phyloP scores from a whole-genome alignment of 2,113 vertebrate species.

The Calidris pugnax region DNA sequence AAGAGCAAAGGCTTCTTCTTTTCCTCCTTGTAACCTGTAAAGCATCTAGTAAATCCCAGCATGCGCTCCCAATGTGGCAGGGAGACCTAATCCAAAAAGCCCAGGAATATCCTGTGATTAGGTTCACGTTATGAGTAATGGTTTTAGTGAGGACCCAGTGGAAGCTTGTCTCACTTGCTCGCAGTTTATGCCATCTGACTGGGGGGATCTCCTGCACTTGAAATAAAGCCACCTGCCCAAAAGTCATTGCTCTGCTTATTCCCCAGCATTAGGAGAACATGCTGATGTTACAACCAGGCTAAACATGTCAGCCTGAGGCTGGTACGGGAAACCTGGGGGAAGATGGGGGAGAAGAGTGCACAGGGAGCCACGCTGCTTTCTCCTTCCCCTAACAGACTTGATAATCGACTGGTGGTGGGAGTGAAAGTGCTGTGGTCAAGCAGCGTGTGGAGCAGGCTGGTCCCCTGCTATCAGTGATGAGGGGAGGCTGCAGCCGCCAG shows the following conservation, averaged over 20 bases:
- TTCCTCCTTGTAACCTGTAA: neutral
- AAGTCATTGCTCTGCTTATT: neutral
- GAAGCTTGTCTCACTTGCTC: neutral
- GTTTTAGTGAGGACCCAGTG: neutral
- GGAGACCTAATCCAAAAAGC: constrained; percentile 9
- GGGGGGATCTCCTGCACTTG: neutral
- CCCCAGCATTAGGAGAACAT: neutral
- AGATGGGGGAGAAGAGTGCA: neutral
- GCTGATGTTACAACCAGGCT: neutral
- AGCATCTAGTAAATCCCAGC: constrained; percentile 8
- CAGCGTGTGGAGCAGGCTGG: neutral
- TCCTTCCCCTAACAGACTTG: neutral
- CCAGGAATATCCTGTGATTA: neutral
- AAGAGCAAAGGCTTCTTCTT: constrained; percentile 13
- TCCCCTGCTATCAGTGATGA: neutral
- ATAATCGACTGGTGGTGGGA: neutral
- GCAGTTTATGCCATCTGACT: neutral
- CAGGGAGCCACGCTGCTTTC: neutral
- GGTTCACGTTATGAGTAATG: neutral
- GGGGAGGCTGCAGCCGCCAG: neutral
- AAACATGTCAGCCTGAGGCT: neutral
- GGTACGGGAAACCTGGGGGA: neutral
- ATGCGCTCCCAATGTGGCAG: neutral
- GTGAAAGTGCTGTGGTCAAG: neutral
- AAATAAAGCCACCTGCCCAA: neutral